Base-by-base conservation (phyloP, 1,140 invertebrate genomes). In the Leguminivora glycinivorella region DNA sequence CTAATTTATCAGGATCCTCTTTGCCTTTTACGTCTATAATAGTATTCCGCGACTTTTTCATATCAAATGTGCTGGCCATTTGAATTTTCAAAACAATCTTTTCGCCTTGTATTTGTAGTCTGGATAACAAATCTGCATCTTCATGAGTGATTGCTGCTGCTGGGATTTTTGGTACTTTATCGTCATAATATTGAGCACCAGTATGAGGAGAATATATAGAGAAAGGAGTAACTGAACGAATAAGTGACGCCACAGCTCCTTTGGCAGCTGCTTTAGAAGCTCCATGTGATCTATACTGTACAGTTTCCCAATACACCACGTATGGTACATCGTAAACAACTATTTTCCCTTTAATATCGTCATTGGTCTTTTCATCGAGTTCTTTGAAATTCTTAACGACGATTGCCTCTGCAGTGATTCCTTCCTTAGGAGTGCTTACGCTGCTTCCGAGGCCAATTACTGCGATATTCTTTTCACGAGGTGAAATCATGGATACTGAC, bases 71-170 rank as follows among this genome's bases (percentile, higher is more conserved):
- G 12, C 85, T 84, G 5, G 69, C 75, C 90, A 92, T 90, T 85
- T 91, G 85, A 12, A 93, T 78, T 69, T 90, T 85, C 4, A 93
- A 71, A 4, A 88, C 79, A 22, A 94, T 84, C 77, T 87, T 92
- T 76, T 92, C 77, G 90, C 95, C 94, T 91, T 93, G 88, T 47
- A 94, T 78, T 29, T 93, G 91, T 75, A 96, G 92, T 85, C 96
- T 93, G 63, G 93, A 83, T 67, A 98, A 84, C 80, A 97, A 93
- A 80, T 94, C 93, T 6, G 96, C 96, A 92, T 98, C 96, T 92
- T 97, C 96, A 7, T 95, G 84, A 0, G 96, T 95, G 29, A 98
- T 96, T 72, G 94, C 95, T 43, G 95, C 96, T 12, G 94, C 93
- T 12, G 97, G 96, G 74, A 98, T 97, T 88, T 95, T 93, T 17